Evolutionary conservation across 2,888 invertebrate species (phyloP).

Genomic region (Polydrusus pterygomalis): DNA sequence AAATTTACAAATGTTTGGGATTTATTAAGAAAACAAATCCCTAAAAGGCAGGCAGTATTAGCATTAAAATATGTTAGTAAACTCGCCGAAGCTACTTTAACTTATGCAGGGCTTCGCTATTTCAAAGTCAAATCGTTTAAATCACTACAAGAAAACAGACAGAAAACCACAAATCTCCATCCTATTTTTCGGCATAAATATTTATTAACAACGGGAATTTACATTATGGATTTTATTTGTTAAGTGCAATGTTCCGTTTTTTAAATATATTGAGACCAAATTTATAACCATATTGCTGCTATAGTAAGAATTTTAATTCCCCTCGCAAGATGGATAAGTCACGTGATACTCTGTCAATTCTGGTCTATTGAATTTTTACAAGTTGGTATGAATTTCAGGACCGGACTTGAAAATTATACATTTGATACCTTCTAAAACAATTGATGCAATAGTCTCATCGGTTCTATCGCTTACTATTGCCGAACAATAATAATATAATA

Average conservation of each 20-base stretch:
- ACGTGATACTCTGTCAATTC: too few species aligned
- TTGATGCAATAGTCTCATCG: too few species aligned
- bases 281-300: too few species aligned
- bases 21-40: constrained; percentile 24
- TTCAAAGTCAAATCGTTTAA: constrained; percentile 33
- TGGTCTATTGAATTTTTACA: too few species aligned
- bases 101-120: constrained; percentile 19
- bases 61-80: constrained; percentile 16
- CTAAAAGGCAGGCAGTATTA: background rate
- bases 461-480: too few species aligned
- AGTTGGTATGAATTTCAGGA: too few species aligned
- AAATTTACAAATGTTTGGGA: background rate
- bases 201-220: constrained; percentile 19
- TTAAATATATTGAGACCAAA: background rate
- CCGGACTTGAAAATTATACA: too few species aligned
- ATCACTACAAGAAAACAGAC: constrained; percentile 24
- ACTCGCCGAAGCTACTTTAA: constrained; percentile 23
- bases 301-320: too few species aligned
- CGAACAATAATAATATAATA: too few species aligned
- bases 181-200: constrained; percentile 16
- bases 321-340: too few species aligned
- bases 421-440: too few species aligned
- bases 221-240: constrained; percentile 17
- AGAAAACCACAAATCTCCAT: constrained; percentile 15
- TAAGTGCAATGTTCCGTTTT: background rate